These are phyloP conservation scores for Trochalopteron elliotii DNA, from an alignment of 2,113 vertebrate genomes.

Conservation along the genomic window DNA sequence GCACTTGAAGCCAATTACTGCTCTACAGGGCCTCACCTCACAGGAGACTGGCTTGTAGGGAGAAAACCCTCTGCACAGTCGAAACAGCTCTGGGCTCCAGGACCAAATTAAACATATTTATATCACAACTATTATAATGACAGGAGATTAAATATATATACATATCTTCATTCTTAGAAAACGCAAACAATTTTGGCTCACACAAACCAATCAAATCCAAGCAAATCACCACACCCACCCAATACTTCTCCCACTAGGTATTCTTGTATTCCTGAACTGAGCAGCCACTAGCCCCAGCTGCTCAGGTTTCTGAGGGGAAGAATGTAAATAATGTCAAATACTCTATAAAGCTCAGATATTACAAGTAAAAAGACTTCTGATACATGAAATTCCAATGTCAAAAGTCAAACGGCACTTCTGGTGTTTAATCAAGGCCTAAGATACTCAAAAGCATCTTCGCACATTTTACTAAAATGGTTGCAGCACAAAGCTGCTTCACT, in stretches of 20 bases:
- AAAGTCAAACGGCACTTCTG: not conserved
- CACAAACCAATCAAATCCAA: not conserved
- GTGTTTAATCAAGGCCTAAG: not conserved
- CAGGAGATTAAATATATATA: not conserved
- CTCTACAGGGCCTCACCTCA: rapidly evolving
- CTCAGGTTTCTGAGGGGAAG: not conserved
- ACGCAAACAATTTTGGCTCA: not conserved
- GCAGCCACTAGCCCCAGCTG: not conserved
- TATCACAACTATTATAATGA: not conserved
- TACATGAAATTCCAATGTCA: not conserved
- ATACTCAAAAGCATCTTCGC: not conserved
- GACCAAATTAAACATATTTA: not conserved
- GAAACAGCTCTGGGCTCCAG: not conserved
- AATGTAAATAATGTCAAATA: not conserved
- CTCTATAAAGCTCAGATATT: not conserved
- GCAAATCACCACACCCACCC: not conserved
- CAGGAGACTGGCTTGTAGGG: not conserved
- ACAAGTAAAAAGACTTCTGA: not conserved
- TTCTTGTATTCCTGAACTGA: not conserved
- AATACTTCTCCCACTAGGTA: not conserved
- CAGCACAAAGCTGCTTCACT: not conserved
- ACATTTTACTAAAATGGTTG: not conserved
- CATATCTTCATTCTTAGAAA: not conserved
- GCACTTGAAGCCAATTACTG: not conserved
- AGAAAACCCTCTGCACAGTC: not conserved